A percentile compares a stretch with the other conserved stretches of the same genome.
Evolutionary conservation across 30 jellyfish, hydroid and myxozoan genomes (phyloP).

Genomic region (Aurelia aurita): DNA sequence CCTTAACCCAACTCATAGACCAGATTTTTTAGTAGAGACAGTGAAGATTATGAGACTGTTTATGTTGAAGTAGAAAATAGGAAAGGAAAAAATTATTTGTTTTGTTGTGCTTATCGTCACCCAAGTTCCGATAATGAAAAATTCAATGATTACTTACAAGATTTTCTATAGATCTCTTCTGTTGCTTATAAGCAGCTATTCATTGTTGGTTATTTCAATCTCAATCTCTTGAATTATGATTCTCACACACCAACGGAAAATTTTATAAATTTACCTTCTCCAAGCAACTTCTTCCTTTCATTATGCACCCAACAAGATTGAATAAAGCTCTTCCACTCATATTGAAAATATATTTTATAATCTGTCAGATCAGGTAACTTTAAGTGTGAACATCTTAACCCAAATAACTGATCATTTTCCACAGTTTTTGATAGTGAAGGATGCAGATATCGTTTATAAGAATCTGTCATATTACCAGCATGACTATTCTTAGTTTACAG

Average conservation of each 20-base stretch:
- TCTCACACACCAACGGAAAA: background rate
- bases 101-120: too few relatives aligned
- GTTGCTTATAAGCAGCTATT: conserved; percentile 7
- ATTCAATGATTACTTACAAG: background rate
- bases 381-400: conserved; percentile 5
- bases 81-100: conserved; percentile 32
- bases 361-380: conserved; percentile 4
- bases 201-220: background rate
- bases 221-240: conserved; percentile 10
- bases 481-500: conserved; percentile 36
- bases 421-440: conserved; percentile 5
- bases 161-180: background rate
- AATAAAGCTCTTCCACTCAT: conserved; percentile 10
- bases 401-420: too few relatives aligned
- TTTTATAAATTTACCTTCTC: conserved; percentile 20
- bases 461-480: conserved; percentile 6
- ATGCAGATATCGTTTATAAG: background rate
- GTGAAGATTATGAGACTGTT: conserved; percentile 24
- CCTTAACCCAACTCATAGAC: conserved; percentile 8
- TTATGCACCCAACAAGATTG: conserved; percentile 28
- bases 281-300: conserved; percentile 30
- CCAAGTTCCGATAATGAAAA: conserved; percentile 23
- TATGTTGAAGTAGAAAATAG: conserved; percentile 30
- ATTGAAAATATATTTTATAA: conserved; percentile 18
- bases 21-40: conserved; percentile 6